Base-by-base conservation (phyloP, 2,888 invertebrate genomes). In the Cantharis rufa region DNA sequence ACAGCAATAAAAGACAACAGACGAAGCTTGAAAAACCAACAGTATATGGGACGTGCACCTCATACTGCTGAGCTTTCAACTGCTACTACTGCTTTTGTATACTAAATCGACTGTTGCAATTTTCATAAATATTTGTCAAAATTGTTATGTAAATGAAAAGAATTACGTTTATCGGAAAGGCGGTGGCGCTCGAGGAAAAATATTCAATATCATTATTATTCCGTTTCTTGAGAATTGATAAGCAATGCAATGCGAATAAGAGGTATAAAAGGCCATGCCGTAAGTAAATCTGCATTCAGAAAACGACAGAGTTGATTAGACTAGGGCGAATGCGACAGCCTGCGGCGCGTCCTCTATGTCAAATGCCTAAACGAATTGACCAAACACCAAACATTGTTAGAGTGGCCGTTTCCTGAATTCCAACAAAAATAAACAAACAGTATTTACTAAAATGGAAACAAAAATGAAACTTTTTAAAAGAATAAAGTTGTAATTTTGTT, bases 311-410 rank as follows among this genome's bases (percentile, higher is more conserved):
- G 78, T 82, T 84, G 84, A 84, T 84, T 84, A 83, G 83, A 82
- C 82, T 77, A 21, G 78, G 78, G 78, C 79, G 77, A 76, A 76
- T 80, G 74, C 79, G 77, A 75, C 79, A 78, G 75, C 80, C 82
- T 74, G 82, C 73, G 79, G 83, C 81, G 82, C 82, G 84, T 82
- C 83, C 81, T 78, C 85, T 82, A 85, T 84, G 85, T 85, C 85
- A 85, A 86, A 84, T 83, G 85, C 82, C 83, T 85, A 87, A 87
- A 86, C 85, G 86, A 86, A 86, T 87, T 87, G 87, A 86, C 87
- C 87, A 86, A 87, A 87, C 86, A 86, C 84, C 84, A 86, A 87
- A 87, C 85, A 85, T 84, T 83, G 86, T 87, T 87, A 87, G 82
- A 80, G 83, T 81, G 80, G 83, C 82, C 85, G 85, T 83, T 81